Base-by-base conservation (phyloP, 2,113 vertebrate species). In the Bujurquina vittata region DNA sequence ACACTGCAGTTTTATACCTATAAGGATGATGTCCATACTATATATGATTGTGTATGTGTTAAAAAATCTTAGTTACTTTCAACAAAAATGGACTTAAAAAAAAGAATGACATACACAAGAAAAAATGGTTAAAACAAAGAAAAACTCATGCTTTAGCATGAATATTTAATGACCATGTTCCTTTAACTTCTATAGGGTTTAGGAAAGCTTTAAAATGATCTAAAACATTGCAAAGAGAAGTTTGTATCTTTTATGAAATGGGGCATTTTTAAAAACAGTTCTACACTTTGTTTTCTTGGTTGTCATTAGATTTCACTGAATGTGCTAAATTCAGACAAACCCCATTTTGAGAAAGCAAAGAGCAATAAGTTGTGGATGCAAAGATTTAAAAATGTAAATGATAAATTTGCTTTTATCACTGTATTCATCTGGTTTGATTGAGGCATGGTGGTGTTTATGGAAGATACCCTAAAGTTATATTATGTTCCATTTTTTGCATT, bases 1-100 rank as follows among this genome's bases (percentile, higher is more conserved):
- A 95, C 87, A 74, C 80, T 80, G 90, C 93, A 92, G 35, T 88
- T 92, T 81, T 65, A 63, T 35, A 15, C 59, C 56, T 75, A 79
- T 77, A 69, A 67, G 61, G 31, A 75, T 65, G 67, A 91, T 76
- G 63, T 78, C 67, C 2, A 18, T 78, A 74, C 59, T 61, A 46
- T 72, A 80, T 72, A 80, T 73, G 49, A 18, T 14, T 67, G 37
- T 77, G 60, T 52, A 59, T 59, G 10, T 35, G 7, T 18, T 3
- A 49, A 55, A 55, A n/a, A 55, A 22, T 58, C 18, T 79, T 14
- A 49, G 31, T 35, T 17, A 73, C 49, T 61, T 52, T 33, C 10
- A 12, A 73, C 11, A 33, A 56, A 69, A 63, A 52, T 35, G 6
- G 52, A 26, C 22, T 46, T 33, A 23, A 69, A 67, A 5, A 67